Conservation (phyloP, 2,888 invertebrate species). For the Salpingus planirostris region DNA sequence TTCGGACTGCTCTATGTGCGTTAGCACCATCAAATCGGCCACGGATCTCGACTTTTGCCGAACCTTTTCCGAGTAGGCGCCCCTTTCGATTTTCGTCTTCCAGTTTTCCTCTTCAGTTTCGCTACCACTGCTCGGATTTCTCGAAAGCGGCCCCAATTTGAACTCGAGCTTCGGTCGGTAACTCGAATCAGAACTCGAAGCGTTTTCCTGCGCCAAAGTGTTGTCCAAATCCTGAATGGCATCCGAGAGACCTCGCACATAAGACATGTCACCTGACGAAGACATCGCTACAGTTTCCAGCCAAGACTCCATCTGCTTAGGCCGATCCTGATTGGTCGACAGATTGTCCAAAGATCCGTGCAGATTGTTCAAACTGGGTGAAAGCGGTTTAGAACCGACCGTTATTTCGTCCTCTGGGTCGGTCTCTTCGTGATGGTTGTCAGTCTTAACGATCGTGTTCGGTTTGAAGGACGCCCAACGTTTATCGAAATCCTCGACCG, state of each 20-base stretch:
- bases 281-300: constrained; percentile 50
- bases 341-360: constrained; percentile 57
- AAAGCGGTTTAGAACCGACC: constrained; percentile 24
- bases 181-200: constrained; percentile 49
- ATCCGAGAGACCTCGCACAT: constrained; percentile 51
- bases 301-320: constrained; percentile 47
- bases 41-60: constrained; percentile 58
- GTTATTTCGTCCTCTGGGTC: constrained; percentile 37
- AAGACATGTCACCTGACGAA: constrained; percentile 53
- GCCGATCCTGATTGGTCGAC: constrained; percentile 9
- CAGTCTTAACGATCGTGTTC: constrained; percentile 51
- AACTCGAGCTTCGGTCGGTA: constrained; percentile 32
- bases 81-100: constrained; percentile 50
- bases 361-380: constrained; percentile 54
- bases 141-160: constrained; percentile 32
- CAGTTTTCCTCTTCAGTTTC: constrained; percentile 58
- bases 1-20: constrained; percentile 55
- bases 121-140: constrained; percentile 43
- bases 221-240: constrained; percentile 57
- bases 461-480: constrained; percentile 66
- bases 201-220: constrained; percentile 52
- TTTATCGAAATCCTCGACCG: constrained; percentile 56
- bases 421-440: constrained; percentile 41
- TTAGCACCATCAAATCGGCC: constrained; percentile 57
- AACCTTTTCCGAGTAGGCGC: constrained; percentile 53